Conservation (phyloP, 1,140 invertebrate genomes). For the Drosophila micromelanica region DNA sequence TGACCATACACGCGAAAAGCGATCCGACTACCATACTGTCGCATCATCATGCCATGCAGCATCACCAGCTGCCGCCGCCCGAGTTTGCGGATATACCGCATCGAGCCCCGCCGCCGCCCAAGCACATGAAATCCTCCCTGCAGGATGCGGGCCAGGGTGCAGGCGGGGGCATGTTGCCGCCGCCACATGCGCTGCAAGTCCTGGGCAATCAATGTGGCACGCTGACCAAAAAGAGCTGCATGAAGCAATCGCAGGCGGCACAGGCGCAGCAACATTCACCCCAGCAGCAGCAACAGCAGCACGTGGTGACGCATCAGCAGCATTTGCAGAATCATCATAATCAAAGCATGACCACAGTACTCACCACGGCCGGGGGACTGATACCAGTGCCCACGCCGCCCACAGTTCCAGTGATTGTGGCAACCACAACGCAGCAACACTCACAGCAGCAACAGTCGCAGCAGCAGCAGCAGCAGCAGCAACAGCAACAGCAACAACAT, state of each 20-base stretch:
- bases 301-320: slow-evolving; percentile 85
- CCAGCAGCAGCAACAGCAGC: slow-evolving; percentile 84
- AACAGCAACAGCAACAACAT: slow-evolving; percentile 84
- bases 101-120: slow-evolving; percentile 90
- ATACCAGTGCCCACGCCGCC: slow-evolving; percentile 71
- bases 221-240: slow-evolving; percentile 87
- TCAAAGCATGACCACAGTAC: slow-evolving; percentile 81
- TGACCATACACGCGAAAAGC: slow-evolving; percentile 88
- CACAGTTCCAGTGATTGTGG: slow-evolving; percentile 72
- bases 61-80: slow-evolving; percentile 91
- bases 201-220: slow-evolving; percentile 87
- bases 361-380: slow-evolving; percentile 71
- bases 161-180: slow-evolving; percentile 86
- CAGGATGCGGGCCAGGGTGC: slow-evolving; percentile 85
- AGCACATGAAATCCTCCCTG: slow-evolving; percentile 87
- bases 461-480: slow-evolving; percentile 81
- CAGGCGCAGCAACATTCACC: slow-evolving; percentile 77
- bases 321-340: slow-evolving; percentile 84
- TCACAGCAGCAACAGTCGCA: slow-evolving; percentile 85
- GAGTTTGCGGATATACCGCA: slow-evolving; percentile 91
- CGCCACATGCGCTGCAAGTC: slow-evolving; percentile 88
- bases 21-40: slow-evolving; percentile 88
- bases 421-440: slow-evolving; percentile 72
- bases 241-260: slow-evolving; percentile 75
- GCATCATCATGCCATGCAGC: slow-evolving; percentile 89